Base-by-base conservation (phyloP, 2,888 invertebrate genomes). In the Hylaea fasciaria region DNA sequence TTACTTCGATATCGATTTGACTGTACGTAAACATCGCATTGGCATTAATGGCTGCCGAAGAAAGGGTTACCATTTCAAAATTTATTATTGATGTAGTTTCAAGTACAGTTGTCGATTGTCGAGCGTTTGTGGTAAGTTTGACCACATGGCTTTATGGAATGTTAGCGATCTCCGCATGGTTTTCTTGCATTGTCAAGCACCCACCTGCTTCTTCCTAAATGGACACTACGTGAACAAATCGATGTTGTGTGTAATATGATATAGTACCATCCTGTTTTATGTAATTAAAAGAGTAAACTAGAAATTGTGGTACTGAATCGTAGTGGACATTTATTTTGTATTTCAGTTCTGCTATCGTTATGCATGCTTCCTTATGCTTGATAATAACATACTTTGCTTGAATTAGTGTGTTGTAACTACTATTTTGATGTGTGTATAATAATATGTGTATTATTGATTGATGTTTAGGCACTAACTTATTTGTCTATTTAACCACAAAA, bases 61-160 rank as follows among this genome's bases (percentile, higher is more conserved):
- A 91, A 91, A 90, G 91, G 82, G 84, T 87, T 89, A 84, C 91
- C 79, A 72, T 84, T 85, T 84, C 78, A 81, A 89, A 90, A 89
- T 82, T 87, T 81, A 74, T n/a, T 78, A 77, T 76, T 78, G 64
- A 68, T 68, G 83, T 90, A 86, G 85, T 80, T 80, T 79, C 77
- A 83, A 89, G 90, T 90, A 88, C 89, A 89, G 87, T 89, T 91
- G 86, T 90, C 91, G 90, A 91, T 91, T 86, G 82, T 91, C 87
- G 85, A 85, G 83, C 85, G 81, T 85, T 83, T 83, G 83, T 81
- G 89, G 90, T 91, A 86, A 91, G 91, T 89, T 73, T 73, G 68
- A 79, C 66, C 69, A 89, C 89, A 90, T 86, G 90, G 89, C 91
- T 89, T 88, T 64, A 53, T 59, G 64, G 74, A 69, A 77, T 77